Evolutionary conservation across 37 sponge, comb jelly and placozoan species (phyloP).

Genomic region (Theonella swinhoei): DNA sequence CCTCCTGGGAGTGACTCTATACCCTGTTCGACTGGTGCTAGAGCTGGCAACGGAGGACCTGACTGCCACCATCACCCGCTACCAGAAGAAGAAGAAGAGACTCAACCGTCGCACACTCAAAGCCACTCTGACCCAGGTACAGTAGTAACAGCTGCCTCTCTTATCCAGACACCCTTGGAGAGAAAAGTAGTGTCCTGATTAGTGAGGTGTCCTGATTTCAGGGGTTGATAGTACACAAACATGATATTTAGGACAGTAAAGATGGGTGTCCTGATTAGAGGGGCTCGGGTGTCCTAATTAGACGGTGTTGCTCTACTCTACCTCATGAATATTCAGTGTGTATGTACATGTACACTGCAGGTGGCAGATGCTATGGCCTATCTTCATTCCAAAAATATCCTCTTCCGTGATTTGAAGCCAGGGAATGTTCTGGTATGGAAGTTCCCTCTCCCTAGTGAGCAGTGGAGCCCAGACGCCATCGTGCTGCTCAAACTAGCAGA

Average conservation of each 20-base stretch:
- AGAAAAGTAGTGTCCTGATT: too few relatives aligned
- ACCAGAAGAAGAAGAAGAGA: conserved; percentile 8
- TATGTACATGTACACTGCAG: too few relatives aligned
- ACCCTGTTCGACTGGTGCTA: conserved; percentile 70
- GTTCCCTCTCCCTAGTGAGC: conserved; percentile 64
- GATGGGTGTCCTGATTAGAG: too few relatives aligned
- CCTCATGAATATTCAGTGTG: too few relatives aligned
- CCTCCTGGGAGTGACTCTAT: conserved; percentile 67
- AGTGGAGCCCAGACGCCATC: conserved; percentile 29
- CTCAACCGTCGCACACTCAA: conserved; percentile 46
- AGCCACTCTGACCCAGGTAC: conserved; percentile 70
- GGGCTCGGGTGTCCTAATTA: too few relatives aligned
- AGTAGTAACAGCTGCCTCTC: not conserved
- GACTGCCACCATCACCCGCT: conserved; percentile 40
- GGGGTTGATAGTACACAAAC: too few relatives aligned
- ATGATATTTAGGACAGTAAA: too few relatives aligned
- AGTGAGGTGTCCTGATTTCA: too few relatives aligned
- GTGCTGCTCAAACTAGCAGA: conserved; percentile 81
- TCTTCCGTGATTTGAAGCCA: conserved; percentile 86
- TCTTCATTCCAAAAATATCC: conserved; percentile 72
- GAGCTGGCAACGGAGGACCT: conserved; percentile 86
- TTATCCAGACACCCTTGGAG: not conserved
- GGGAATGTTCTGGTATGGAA: conserved; percentile 82
- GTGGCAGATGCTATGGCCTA: conserved; percentile 77
- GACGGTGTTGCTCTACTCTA: too few relatives aligned